Base-by-base conservation (phyloP, 2,113 vertebrate genomes). In the Notarius quadriscutis region DNA sequence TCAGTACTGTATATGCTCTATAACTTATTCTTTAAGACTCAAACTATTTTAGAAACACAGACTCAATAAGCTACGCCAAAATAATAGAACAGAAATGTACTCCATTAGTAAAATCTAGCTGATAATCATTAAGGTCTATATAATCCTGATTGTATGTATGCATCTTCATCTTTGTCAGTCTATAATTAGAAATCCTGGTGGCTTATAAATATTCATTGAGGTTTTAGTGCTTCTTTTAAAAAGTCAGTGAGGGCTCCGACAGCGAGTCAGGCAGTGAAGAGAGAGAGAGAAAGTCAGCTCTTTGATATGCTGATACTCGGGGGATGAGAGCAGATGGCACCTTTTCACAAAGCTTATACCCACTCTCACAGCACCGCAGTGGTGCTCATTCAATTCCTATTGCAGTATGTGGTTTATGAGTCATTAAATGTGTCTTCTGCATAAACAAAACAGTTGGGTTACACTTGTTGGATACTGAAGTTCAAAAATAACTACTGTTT, bases 121-220 rank as follows among this genome's bases (percentile, higher is more conserved):
- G 30, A 81, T 71, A 77, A 17, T 34, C 78, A 79, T 53, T 75
- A 71, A 27, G 62, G 83, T 48, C 41, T 34, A 18, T 41, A 41
- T 41, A 41, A 41, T 41, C 34, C 34, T 41, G 34, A 41, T 41
- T 85, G 71, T 74, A 58, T 53, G 34, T 10, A 53, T 87, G 80
- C 71, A 81, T 71, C 86, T 84, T 84, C 69, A 62, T 89, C 79
- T 22, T 88, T 88, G 80, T 86, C 41, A n/a, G 14, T 81, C 89
- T 91, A 91, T 90, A 88, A 88, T 90, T 91, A 91, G 91, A 87
- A 86, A 81, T 81, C 83, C 53, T 83, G 81, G 60, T 62, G 30
- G 72, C n/a, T 91, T 89, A 89, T 89, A 80, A 89, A 91, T 90
- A 91, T 90, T 89, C 82, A 90, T 82, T 65, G 86, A 81, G 69